phyloP scores from a whole-genome alignment of 1,140 invertebrate genomes.

The Zaprionus davidi region DNA sequence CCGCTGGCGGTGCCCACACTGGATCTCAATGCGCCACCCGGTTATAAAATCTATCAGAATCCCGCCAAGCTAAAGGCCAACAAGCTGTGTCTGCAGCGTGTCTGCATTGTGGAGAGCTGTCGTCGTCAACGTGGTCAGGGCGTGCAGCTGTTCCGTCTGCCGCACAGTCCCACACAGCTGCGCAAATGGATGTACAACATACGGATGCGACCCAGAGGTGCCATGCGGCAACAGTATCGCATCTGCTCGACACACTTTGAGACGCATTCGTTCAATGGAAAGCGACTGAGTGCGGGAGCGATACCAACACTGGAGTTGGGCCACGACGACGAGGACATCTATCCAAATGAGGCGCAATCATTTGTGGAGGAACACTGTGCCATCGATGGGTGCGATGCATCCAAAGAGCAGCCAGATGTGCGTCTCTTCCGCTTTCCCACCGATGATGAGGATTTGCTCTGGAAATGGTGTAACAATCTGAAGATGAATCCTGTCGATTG shows the following conservation, averaged over 20 bases:
- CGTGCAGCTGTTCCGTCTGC: constrained; percentile 76
- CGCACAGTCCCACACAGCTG: constrained; percentile 67
- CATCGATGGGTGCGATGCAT: constrained; percentile 62
- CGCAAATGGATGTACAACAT: constrained; percentile 81
- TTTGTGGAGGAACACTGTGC: constrained; percentile 74
- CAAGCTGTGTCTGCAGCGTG: constrained; percentile 69
- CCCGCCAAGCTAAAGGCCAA: constrained; percentile 71
- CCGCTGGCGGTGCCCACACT: constrained; percentile 73
- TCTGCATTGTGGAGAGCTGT: constrained; percentile 77
- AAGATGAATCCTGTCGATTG: constrained; percentile 79
- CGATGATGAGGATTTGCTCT: constrained; percentile 76
- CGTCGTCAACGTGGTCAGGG: constrained; percentile 67
- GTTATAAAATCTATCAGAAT: constrained; percentile 79
- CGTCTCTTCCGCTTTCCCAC: constrained; percentile 75
- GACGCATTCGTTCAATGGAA: constrained; percentile 73
- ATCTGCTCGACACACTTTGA: constrained; percentile 77
- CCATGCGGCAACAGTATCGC: constrained; percentile 63
- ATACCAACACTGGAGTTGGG: constrained; percentile 78
- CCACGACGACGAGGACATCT: constrained; percentile 70
- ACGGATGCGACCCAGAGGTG: constrained; percentile 49
- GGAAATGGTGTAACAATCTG: constrained; percentile 81
- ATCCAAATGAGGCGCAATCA: constrained; percentile 73
- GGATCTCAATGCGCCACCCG: constrained; percentile 69
- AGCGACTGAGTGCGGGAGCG: constrained; percentile 65
- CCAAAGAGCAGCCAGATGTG: constrained; percentile 71